These are phyloP conservation scores for Ericerus pela DNA, from an alignment of 1,140 invertebrate genomes.

Conservation along the genomic window DNA sequence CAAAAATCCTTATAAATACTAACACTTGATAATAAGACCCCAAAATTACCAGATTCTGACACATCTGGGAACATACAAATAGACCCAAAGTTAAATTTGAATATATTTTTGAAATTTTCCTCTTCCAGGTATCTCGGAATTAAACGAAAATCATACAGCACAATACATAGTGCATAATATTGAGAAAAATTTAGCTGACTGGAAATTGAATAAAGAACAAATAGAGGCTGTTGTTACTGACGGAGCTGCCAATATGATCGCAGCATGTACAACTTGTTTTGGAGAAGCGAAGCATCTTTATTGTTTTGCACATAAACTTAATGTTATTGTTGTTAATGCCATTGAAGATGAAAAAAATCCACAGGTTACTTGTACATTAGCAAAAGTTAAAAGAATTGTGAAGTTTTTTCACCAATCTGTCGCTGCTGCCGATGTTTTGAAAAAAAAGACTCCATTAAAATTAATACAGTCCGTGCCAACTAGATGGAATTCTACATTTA, in stretches of 20 bases:
- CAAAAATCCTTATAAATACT: too few relatives aligned
- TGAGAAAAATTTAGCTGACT: too few relatives aligned
- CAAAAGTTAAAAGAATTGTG: slow-evolving; percentile 20
- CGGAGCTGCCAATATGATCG: too few relatives aligned
- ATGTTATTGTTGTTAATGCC: not conserved
- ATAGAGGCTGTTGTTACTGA: too few relatives aligned
- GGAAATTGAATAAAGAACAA: too few relatives aligned
- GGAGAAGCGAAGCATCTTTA: not conserved
- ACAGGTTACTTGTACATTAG: slow-evolving; percentile 3
- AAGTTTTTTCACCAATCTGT: slow-evolving; percentile 18
- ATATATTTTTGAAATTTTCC: too few relatives aligned
- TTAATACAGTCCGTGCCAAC: slow-evolving; percentile 26
- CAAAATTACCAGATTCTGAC: not conserved
- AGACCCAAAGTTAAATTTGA: too few relatives aligned
- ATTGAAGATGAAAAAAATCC: not conserved
- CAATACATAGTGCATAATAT: too few relatives aligned
- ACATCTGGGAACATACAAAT: not conserved
- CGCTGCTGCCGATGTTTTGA: slow-evolving; percentile 18
- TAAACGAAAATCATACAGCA: too few relatives aligned
- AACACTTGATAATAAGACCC: too few relatives aligned
- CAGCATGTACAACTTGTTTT: too few relatives aligned
- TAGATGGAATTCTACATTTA: slow-evolving; percentile 27
- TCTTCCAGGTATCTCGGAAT: too few relatives aligned
- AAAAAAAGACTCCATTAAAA: slow-evolving; percentile 17
- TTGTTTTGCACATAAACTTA: not conserved